Evolutionary conservation across 2,113 vertebrate species (phyloP), one percentile per base, ranked within the genome.

Genomic region (Paramisgurnus dabryanus): DNA sequence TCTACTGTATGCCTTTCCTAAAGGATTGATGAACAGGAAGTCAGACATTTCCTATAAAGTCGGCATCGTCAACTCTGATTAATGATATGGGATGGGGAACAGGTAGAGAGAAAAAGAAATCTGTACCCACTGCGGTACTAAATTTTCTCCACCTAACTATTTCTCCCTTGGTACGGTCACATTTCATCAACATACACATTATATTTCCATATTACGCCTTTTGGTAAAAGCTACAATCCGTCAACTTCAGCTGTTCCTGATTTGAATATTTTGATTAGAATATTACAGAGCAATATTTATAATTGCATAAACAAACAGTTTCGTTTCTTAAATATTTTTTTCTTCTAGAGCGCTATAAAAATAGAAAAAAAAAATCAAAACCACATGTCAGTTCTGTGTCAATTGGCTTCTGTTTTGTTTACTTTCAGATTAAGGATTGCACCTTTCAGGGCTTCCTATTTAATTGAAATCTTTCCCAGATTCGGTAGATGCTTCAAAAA

Each of bases 11-110:
- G 68, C 79, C 57, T 80, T 80, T 85, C 78, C 57, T 83, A 77
- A 40, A 87, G 86, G 50, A 82, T 79, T 12, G 57, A 86, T 83
- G 82, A 63, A 84, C 76, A 86, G 88, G 87, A 88, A 87, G 80
- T 82, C 63, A 85, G 22, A 88, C 57, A 89, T 86, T 89, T 88
- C 81, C 78, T 85, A 63, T 55, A 80, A 64, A 84, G 50, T 79
- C 88, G 80, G 53, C 85, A 85, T 15, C 65, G 79, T 78, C 76
- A 83, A 78, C 84, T 55, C 55, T 65, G 63, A 86, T 76, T 53
- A 34, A 78, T 74, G 79, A 50, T 11, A 43, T 43, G 41, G 69
- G 43, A 73, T 40, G 6, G 70, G 13, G 34, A 40, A 71, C 27
- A 41, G 50, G 7, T 12, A 57, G 69, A 34, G 4, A 71, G 15